Evolutionary conservation across 1,140 invertebrate species (phyloP), one percentile per base, ranked within the genome.

Genomic region (Sinonovacula constricta): DNA sequence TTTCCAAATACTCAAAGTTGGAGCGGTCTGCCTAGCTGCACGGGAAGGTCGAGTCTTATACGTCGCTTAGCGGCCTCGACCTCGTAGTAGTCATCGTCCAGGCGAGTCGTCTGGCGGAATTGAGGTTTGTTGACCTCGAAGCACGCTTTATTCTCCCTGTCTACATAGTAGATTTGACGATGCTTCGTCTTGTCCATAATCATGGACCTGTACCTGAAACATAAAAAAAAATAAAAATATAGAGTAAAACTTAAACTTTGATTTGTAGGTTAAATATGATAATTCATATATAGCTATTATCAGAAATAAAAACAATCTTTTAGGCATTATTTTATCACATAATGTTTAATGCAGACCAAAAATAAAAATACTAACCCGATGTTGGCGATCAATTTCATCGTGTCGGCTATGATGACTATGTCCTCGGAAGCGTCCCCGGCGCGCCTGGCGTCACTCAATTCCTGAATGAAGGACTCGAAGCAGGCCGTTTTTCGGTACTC

Each of bases 361-460:
- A 7, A 57, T n/a, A 57, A 7, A 12, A 24, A 15, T 7, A 57
- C 54, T 57, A 10, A 12, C 54, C 54, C 54, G 54, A 14, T 57
- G 57, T 83, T 83, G 3, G 80, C 82, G 12, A 79, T 60, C 14
- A 79, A 34, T 72, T 83, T 83, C 22, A 79, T 62, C 22, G 76
- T 83, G 24, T 85, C 84, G 5, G 80, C 82, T 15, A 83, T 34
- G 51, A 81, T 81, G 28, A 79, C 36, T 22, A 77, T 67, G 15
- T 26, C 28, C 7, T 39, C 18, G 36, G 82, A 56, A 10, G 7
- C 3, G 33, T 84, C 81, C 14, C 81, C 81, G 22, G 18, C 14
- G 28, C 83, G 65, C 18, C 79, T 49, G 2, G 79, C 79, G 34
- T 79, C 39, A 31, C 74, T 76, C 5, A 85, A 80, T 26, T 68